Evolutionary conservation across 2,113 vertebrate species (phyloP), one percentile per base, ranked within the genome.

Genomic region (Pterocles orientalis): DNA sequence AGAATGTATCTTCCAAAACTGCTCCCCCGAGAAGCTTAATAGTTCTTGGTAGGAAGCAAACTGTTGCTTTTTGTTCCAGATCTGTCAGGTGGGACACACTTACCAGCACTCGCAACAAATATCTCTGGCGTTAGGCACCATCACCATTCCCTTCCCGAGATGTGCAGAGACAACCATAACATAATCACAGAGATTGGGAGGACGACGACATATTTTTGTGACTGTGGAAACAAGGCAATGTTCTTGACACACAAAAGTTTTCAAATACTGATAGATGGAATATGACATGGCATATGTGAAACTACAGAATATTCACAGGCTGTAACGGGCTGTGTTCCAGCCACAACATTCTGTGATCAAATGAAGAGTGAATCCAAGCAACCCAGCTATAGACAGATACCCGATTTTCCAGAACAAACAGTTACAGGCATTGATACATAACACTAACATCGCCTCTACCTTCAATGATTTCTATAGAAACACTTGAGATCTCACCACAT

Each of bases 11-110:
- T 86, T 92, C 80, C 72, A 41, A 14, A 94, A 90, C 6, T 29
- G 71, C 8, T 73, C 90, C 82, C 82, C 41, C 18, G 70, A 81
- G 85, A 88, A 76, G 51, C 8, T 11, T 39, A 39, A 43, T 8
- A 53, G 79, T n/a, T 66, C 47, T 86, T 76, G 75, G 76, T 64
- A 0, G 0, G 57, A 77, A 92, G 64, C 43, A 94, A 93, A 92
- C 26, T 33, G 72, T 14, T 93, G 51, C 33, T n/a, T 88, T 62
- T 58, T 57, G 72, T 78, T 95, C 50, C 83, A 60, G 70, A 78
- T 80, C 76, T 84, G 56, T 64, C 79, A 88, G 65, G 80, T 36
- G 90, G 90, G 69, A 92, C 65, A 69, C 34, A 53, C 79, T 88
- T 19, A 36, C 20, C 76, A 82, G 92, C 31, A 31, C 75, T 81